Evolutionary conservation across 1,140 invertebrate species (phyloP).

Genomic region (Bombus fervidus): DNA sequence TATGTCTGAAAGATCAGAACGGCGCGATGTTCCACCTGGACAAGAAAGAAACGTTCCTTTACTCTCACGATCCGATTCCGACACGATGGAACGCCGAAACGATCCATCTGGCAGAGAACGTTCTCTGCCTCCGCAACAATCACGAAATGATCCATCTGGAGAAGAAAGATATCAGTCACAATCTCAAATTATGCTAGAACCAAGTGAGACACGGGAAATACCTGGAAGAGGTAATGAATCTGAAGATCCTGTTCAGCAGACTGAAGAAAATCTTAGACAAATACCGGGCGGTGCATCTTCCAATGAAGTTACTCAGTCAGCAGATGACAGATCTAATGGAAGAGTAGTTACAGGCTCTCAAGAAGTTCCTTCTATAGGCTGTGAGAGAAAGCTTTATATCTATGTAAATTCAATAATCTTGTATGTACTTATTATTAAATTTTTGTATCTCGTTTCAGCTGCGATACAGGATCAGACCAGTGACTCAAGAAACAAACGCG

Average conservation of each 20-base stretch:
- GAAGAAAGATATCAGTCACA: slow-evolving; percentile 72
- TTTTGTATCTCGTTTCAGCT: slow-evolving; percentile 48
- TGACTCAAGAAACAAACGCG: slow-evolving; percentile 76
- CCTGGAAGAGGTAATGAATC: slow-evolving; percentile 76
- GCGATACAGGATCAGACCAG: slow-evolving; percentile 69
- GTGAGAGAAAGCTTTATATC: slow-evolving; percentile 60
- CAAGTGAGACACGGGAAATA: slow-evolving; percentile 73
- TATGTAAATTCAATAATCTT: neutral
- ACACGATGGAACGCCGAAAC: slow-evolving; percentile 75
- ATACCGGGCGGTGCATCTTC: slow-evolving; percentile 79
- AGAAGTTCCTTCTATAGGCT: slow-evolving; percentile 67
- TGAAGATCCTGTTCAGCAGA: slow-evolving; percentile 67
- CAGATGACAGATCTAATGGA: slow-evolving; percentile 71
- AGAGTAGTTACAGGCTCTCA: slow-evolving; percentile 79
- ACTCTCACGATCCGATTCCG: slow-evolving; percentile 66
- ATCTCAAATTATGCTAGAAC: slow-evolving; percentile 66
- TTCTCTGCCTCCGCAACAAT: slow-evolving; percentile 73
- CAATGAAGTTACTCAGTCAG: slow-evolving; percentile 66
- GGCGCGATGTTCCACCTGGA: slow-evolving; percentile 77
- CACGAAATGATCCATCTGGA: slow-evolving; percentile 79
- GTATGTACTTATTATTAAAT: neutral
- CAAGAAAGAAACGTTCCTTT: slow-evolving; percentile 73
- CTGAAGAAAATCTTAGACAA: slow-evolving; percentile 72
- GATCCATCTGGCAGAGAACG: slow-evolving; percentile 79
- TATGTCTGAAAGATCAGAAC: slow-evolving; percentile 73